Base-by-base conservation (phyloP, 2,888 invertebrate genomes). In the Magallana nippona region DNA sequence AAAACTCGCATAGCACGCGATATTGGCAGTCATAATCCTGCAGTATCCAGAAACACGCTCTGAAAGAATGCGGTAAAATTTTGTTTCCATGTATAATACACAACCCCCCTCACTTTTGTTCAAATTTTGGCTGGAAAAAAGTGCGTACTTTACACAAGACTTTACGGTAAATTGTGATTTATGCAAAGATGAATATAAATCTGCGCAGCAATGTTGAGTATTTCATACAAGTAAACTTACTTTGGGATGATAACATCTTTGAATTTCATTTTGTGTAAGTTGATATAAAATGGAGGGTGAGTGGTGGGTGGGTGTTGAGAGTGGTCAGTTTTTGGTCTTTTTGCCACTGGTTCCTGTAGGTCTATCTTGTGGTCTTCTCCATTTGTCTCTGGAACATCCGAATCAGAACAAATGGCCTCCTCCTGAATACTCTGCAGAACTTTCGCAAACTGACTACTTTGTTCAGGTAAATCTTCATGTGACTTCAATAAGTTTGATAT, bases 261-360 rank as follows among this genome's bases (percentile, higher is more conserved):
- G 63, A 90, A 86, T 79, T 89, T 91, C 82, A 88, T 86, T 77
- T 86, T 88, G 83, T 90, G 91, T 15, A 92, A 60, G 85, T 90
- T 89, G 85, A 91, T 90, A 82, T 90, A 93, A 84, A 93, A 93
- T n/a, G 89, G 82, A n/a, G 92, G 91, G 22, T 19, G 22, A 32
- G 63, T 27, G 1, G 19, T n/a, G 10, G 15, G 22, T 17, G 55
- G 8, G 32, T 32, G 2, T 22, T 13, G 27, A 19, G 27, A 71
- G 55, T 57, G 44, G 15, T 27, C 13, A 57, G 77, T 78, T 60
- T 77, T 86, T 19, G 60, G 19, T 17, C 63, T 55, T 79, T 84
- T 85, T 56, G 10, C 1, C 13, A 17, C 44, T 27, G 85, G 84
- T 63, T 82, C 82, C 22, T 19, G 44, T 27, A 84, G 82, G 55